Evolutionary conservation across 2,113 vertebrate species (phyloP).

Genomic region (Donacobius atricapilla): DNA sequence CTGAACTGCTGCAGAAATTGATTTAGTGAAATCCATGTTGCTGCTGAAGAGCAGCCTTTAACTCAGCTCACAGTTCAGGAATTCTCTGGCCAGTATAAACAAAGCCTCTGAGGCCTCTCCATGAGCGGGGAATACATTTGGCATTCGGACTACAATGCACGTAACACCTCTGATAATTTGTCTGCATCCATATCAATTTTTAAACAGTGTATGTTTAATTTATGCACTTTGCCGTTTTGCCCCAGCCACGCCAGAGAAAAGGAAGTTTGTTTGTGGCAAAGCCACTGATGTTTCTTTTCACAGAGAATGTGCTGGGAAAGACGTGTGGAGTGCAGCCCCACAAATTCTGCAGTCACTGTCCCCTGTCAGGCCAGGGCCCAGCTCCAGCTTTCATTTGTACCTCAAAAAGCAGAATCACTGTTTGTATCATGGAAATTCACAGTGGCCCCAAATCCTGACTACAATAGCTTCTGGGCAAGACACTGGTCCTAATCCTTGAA

Average conservation of each 20-base stretch:
- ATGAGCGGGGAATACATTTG: not conserved
- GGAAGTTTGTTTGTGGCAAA: not conserved
- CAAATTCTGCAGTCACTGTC: not conserved
- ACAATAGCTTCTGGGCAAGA: not conserved
- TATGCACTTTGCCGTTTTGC: not conserved
- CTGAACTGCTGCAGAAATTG: not conserved
- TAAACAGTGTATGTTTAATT: not conserved
- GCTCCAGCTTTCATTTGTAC: not conserved
- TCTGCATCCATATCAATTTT: not conserved
- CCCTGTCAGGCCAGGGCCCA: not conserved
- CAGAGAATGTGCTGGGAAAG: not conserved
- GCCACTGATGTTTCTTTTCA: not conserved
- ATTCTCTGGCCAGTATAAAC: not conserved
- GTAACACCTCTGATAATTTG: not conserved
- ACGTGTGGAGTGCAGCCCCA: fast-evolving
- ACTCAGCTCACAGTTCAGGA: not conserved
- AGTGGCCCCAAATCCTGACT: not conserved
- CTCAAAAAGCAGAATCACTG: not conserved
- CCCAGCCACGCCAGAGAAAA: not conserved
- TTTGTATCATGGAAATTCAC: not conserved
- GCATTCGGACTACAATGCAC: not conserved
- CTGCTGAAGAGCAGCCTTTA: not conserved
- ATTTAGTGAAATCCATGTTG: not conserved
- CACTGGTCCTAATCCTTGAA: not conserved
- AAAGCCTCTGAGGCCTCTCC: not conserved